Percentiles rank a stretch among this genome's conserved stretches.
Conservation (phyloP, 2,797 vertebrate genomes). For the Dromococcyx pavoninus region DNA sequence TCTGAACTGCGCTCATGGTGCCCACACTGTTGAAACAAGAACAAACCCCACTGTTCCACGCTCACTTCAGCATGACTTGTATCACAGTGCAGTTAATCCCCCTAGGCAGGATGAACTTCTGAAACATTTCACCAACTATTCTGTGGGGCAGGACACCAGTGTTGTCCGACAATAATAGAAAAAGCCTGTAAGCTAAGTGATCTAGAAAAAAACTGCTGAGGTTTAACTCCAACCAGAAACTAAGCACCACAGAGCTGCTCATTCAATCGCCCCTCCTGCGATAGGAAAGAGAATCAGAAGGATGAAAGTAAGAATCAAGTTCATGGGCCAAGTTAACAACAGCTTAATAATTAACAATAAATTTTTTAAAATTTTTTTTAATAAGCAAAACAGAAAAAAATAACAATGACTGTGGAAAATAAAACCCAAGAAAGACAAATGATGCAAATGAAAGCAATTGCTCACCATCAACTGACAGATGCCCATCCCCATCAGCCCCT, state of each 20-base stretch:
- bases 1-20: neutral
- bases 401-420: neutral
- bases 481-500: rapidly evolving
- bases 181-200: neutral
- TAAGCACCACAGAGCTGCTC: neutral
- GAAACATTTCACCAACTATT: neutral
- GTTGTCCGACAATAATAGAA: neutral
- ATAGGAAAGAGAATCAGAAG: rapidly evolving
- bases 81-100: neutral
- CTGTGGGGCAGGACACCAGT: neutral
- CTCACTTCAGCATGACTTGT: neutral
- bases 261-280: neutral
- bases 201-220: neutral
- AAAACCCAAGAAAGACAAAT: neutral
- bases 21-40: neutral
- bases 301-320: neutral
- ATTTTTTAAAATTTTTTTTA: neutral
- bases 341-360: neutral
- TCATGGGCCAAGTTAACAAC: rapidly evolving
- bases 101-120: neutral
- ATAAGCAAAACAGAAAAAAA: neutral
- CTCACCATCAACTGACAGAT: rapidly evolving
- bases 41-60: neutral
- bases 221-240: neutral
- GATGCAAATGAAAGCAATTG: neutral